Evolutionary conservation across 2,797 vertebrate genomes (phyloP).

Genomic region (Adelosebastes latens): DNA sequence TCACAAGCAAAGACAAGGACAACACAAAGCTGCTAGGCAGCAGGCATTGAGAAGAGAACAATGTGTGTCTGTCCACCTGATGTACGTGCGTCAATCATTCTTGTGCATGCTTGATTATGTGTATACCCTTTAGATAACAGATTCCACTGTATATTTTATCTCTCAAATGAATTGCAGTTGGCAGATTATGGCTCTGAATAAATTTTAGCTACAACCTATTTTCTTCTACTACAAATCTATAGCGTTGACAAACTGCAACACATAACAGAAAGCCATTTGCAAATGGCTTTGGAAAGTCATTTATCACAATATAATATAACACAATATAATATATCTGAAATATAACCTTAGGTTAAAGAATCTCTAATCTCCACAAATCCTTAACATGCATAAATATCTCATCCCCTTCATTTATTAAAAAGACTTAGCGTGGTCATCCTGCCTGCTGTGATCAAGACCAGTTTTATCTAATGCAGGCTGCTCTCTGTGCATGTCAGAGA

Average conservation of each 20-base stretch:
- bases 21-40: conserved; percentile 7
- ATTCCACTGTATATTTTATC: background rate
- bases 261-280: background rate
- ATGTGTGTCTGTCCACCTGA: background rate
- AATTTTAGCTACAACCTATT: background rate
- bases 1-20: conserved; percentile 37
- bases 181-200: background rate
- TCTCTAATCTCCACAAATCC: background rate
- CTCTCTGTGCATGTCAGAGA: background rate
- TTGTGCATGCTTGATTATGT: background rate
- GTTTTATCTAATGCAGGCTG: background rate
- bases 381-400: background rate
- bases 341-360: background rate
- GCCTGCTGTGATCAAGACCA: conserved; percentile 16
- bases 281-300: background rate
- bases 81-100: background rate
- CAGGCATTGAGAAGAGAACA: background rate
- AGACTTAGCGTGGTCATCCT: background rate
- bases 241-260: background rate
- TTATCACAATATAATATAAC: background rate
- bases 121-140: background rate
- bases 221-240: background rate
- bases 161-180: background rate
- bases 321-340: background rate
- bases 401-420: background rate